These are phyloP conservation scores for Oreonectes daqikongensis DNA, from an alignment of 2,797 vertebrate species.

Conservation along the genomic window DNA sequence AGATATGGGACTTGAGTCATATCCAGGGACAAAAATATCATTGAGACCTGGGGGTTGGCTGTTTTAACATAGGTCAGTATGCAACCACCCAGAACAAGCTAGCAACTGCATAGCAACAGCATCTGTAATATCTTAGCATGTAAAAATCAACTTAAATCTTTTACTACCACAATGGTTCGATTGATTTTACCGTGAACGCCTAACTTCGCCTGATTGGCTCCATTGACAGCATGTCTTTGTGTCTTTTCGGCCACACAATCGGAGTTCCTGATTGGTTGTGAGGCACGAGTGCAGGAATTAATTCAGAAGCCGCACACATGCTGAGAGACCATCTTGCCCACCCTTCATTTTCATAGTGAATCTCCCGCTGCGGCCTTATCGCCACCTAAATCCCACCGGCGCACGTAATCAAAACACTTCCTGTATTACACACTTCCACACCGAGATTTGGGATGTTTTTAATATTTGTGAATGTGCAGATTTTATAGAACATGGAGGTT, in stretches of 20 bases:
- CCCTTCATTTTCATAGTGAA: conserved; percentile 17
- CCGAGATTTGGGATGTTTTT: neutral
- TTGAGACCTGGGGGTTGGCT: neutral
- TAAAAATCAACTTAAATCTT: neutral
- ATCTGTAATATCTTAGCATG: neutral
- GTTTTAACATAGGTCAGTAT: too few species aligned
- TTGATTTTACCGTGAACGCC: conserved; percentile 12
- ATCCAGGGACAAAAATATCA: neutral
- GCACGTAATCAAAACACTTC: conserved; percentile 18
- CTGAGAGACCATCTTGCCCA: conserved; percentile 18
- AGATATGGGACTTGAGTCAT: neutral
- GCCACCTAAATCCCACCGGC: conserved; percentile 26
- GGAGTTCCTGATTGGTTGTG: conserved; percentile 13
- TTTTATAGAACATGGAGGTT: neutral
- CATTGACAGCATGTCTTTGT: conserved; percentile 22
- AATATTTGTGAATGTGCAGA: conserved; percentile 19
- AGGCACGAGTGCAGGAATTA: conserved; percentile 9
- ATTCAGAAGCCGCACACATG: neutral
- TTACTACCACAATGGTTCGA: neutral
- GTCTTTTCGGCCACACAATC: conserved; percentile 30
- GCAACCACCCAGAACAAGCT: neutral
- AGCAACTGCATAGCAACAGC: neutral
- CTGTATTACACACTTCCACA: neutral
- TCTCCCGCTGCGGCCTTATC: conserved; percentile 2
- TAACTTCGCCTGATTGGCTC: conserved; percentile 21